phyloP scores from a whole-genome alignment of 2,113 vertebrate species.

The Pomatorhinus ruficollis region DNA sequence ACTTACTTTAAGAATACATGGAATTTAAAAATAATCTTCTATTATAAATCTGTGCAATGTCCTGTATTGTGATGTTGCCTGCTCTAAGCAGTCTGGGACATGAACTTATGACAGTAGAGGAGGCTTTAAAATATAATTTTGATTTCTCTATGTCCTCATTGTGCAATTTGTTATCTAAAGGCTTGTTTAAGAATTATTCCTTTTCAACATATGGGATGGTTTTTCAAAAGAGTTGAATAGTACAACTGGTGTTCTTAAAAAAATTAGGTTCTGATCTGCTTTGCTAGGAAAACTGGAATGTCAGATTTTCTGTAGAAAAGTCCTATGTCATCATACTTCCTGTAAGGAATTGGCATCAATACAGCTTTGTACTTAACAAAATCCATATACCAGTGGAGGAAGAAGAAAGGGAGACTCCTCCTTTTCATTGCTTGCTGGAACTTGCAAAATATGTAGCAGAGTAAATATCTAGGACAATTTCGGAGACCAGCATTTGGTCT shows the following conservation, averaged over 20 bases:
- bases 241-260: neutral
- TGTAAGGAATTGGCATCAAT: neutral
- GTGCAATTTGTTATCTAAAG: neutral
- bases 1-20: neutral
- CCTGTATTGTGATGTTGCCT: neutral
- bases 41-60: neutral
- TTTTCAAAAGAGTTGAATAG: neutral
- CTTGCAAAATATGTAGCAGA: neutral
- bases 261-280: neutral
- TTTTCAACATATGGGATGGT: neutral
- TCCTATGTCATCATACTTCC: neutral
- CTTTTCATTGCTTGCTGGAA: neutral
- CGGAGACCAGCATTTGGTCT: rapidly evolving
- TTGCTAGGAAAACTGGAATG: neutral
- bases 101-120: neutral
- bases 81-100: neutral
- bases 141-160: neutral
- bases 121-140: neutral
- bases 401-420: neutral
- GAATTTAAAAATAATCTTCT: neutral
- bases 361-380: neutral
- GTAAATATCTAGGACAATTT: neutral
- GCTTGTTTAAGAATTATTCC: neutral
- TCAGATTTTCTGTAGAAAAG: neutral
- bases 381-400: neutral